Base-by-base conservation (phyloP, 2,797 vertebrate species). In the Atherinosoma microstoma region DNA sequence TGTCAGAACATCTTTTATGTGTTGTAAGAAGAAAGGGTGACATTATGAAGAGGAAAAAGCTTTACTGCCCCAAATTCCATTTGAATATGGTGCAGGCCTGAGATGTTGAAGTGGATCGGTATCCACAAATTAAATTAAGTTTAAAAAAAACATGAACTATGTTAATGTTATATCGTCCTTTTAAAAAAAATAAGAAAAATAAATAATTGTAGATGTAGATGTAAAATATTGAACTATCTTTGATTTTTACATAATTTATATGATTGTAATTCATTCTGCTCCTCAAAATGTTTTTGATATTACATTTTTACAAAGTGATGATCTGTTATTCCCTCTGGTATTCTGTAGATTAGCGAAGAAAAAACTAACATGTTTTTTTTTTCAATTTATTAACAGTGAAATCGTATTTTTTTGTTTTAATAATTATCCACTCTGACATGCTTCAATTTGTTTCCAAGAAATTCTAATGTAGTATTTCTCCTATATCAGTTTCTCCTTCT, bases 401-500 rank as follows among this genome's bases (percentile, higher is more conserved):
- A 8, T 42, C 24, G 8, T 38, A 27, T 40, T 59, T 6, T 34
- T 27, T 36, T 57, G 51, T 12, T 62, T 32, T 60, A 72, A 80
- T 72, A 76, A 61, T 30, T 35, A 38, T n/a, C 35, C 20, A 6
- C 60, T 68, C 38, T 64, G 12, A 63, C 51, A 32, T 34, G 58
- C 59, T 49, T 53, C 36, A 29, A 61, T 64, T 76, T 61, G 22
- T 57, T 75, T 60, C 58, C n/a, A 70, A 74, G 35, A 68, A 78
- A 53, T 40, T 20, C 56, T n/a, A 58, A 70, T 47, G n/a, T 29
- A 15, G 27, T 22, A 70, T 68, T 67, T 76, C 6, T 20, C 27
- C 63, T 42, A 18, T 79, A 82, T 82, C 56, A 27, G 34, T 24
- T 40, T 66, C 47, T 59, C 56, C 36, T 10, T 15, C 70, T 85